Conservation (phyloP, 1,140 invertebrate species). For the Cyphomyrmex costatus region DNA sequence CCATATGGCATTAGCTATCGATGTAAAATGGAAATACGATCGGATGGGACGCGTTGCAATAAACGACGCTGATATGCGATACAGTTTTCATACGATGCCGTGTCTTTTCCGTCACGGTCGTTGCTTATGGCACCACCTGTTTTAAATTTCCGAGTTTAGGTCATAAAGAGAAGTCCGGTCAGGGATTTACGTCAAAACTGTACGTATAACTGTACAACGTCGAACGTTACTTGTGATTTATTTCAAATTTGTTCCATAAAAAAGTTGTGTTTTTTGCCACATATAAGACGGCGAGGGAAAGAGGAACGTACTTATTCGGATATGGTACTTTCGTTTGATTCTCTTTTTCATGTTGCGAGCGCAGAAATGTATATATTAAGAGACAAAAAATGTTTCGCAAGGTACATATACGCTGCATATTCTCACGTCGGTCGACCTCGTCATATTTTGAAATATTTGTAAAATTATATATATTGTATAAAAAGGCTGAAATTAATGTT, state of each 20-base stretch:
- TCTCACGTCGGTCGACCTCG: neutral
- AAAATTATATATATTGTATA: conserved; percentile 7
- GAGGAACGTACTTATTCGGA: neutral
- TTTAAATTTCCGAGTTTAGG: conserved; percentile 43
- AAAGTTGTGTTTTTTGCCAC: neutral
- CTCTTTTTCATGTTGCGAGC: neutral
- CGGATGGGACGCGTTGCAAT: conserved; percentile 27
- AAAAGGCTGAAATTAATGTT: conserved; percentile 46
- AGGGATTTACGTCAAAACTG: neutral
- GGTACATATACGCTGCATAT: neutral
- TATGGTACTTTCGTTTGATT: conserved; percentile 23
- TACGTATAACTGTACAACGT: conserved; percentile 20
- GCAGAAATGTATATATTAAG: neutral
- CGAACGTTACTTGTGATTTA: conserved; percentile 7
- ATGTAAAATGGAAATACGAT: conserved; percentile 64
- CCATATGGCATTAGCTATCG: conserved; percentile 44
- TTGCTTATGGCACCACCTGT: conserved; percentile 31
- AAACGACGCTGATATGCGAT: conserved; percentile 57
- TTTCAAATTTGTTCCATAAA: neutral
- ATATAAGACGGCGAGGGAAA: neutral
- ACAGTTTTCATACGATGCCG: conserved; percentile 29
- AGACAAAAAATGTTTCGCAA: conserved; percentile 17
- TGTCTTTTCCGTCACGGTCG: conserved; percentile 8
- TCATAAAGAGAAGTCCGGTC: neutral
- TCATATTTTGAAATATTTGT: neutral